Evolutionary conservation across 2,113 vertebrate species (phyloP).

Genomic region (Xiphias gladius): DNA sequence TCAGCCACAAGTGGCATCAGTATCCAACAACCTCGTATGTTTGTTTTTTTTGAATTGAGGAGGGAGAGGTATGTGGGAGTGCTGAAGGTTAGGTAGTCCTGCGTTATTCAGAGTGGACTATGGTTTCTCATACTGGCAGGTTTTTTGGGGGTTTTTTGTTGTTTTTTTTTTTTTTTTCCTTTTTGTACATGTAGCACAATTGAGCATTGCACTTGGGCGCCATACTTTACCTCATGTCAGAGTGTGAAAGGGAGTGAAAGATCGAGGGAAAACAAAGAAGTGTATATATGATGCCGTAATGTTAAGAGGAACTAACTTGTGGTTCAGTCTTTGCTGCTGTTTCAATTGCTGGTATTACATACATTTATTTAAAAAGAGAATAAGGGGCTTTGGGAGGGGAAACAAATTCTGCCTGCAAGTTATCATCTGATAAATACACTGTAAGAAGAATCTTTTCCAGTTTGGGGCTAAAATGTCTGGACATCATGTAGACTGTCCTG

Average conservation of each 20-base stretch:
- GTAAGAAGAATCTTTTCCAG: constrained; percentile 51
- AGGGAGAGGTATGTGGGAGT: constrained; percentile 16
- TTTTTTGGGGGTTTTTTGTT: constrained; percentile 44
- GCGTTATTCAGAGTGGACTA: constrained; percentile 83
- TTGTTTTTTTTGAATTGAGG: not conserved
- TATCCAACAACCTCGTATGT: constrained; percentile 53
- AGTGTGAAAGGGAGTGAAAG: constrained; percentile 81
- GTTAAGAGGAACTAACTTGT: constrained; percentile 78
- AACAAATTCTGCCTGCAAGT: constrained; percentile 66
- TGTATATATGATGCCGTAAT: constrained; percentile 76
- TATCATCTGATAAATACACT: constrained; percentile 73
- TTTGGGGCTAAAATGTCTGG: constrained; percentile 47
- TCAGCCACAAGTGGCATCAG: constrained; percentile 76
- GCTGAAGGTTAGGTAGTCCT: constrained; percentile 73
- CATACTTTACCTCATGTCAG: constrained; percentile 96
- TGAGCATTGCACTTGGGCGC: constrained; percentile 93
- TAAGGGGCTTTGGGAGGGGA: constrained; percentile 73
- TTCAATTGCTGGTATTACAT: constrained; percentile 85
- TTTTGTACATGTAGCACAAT: constrained; percentile 93
- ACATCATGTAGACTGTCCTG: constrained; percentile 48
- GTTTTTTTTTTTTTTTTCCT: constrained; percentile 68
- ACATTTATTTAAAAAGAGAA: constrained; percentile 64
- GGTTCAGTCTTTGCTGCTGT: constrained; percentile 92
- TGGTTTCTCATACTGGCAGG: constrained; percentile 71
- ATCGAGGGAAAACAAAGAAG: constrained; percentile 16